Percentiles rank a stretch among this genome's conserved stretches.
Evolutionary conservation across 2,113 vertebrate species (phyloP).

Genomic region (Podarcis muralis): DNA sequence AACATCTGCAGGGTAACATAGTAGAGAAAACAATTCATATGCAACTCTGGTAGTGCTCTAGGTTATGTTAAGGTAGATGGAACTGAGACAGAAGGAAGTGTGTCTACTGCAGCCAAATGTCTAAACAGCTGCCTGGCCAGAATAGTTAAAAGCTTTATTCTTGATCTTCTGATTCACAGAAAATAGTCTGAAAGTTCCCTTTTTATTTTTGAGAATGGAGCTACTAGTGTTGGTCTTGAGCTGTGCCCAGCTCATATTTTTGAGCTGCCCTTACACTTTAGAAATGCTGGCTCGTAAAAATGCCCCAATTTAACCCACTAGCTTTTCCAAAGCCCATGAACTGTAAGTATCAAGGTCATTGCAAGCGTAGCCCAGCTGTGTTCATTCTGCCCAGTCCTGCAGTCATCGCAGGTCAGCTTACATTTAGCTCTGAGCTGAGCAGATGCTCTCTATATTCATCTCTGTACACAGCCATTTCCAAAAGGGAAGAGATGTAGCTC

Average conservation of each 20-base stretch:
- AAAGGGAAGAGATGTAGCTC: neutral
- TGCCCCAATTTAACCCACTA: neutral
- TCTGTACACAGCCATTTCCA: neutral
- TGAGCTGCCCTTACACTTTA: neutral
- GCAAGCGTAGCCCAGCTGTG: neutral
- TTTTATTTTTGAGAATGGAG: neutral
- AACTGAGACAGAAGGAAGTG: neutral
- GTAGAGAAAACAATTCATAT: neutral
- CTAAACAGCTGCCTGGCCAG: neutral
- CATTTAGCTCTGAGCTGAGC: neutral
- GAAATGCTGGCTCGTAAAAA: neutral
- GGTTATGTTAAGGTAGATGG: neutral
- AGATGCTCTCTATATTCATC: constrained; percentile 2
- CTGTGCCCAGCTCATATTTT: neutral
- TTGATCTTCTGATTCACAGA: neutral
- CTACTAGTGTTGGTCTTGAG: neutral
- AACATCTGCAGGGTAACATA: neutral
- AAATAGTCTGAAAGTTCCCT: neutral
- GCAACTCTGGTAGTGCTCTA: neutral
- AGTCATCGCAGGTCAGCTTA: neutral
- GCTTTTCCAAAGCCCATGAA: neutral
- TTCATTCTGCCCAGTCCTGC: neutral
- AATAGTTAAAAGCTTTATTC: neutral
- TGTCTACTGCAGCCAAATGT: too few relatives aligned
- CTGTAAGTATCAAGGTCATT: constrained; percentile 3